Conservation (phyloP, 1,140 invertebrate species). For the Pteromalus puparum region DNA sequence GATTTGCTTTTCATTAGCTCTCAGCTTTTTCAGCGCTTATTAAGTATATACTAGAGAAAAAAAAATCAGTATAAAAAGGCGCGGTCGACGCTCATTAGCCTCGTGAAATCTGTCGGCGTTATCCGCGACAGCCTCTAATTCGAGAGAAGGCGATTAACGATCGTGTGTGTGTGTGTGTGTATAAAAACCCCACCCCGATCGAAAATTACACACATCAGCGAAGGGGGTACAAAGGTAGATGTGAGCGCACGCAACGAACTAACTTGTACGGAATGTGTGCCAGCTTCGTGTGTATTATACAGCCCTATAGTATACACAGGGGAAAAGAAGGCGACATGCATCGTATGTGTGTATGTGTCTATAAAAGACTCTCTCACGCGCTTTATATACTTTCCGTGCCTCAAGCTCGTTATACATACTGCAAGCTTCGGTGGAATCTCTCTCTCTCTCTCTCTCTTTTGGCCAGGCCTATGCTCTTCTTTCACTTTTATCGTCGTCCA, state of each 20-base stretch:
- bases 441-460: too few relatives aligned
- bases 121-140: background rate
- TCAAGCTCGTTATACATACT: conserved; percentile 40
- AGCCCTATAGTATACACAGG: background rate
- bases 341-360: background rate
- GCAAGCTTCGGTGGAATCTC: background rate
- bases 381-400: conserved; percentile 31
- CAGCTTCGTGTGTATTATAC: background rate
- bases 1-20: too few relatives aligned
- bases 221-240: background rate
- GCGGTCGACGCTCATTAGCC: background rate
- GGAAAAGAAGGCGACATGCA: background rate
- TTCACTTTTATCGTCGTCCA: conserved; percentile 17
- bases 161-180: background rate
- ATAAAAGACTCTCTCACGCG: background rate
- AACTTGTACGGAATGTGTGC: conserved; percentile 15
- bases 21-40: background rate
- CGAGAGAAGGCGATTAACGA: background rate
- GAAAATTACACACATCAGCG: background rate
- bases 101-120: background rate
- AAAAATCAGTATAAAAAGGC: background rate
- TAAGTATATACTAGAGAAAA: too few relatives aligned
- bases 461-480: background rate
- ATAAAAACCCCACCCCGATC: conserved; percentile 3
- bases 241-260: conserved; percentile 1